Base-by-base conservation (phyloP, 2,888 invertebrate species). In the Sialis fuliginosa region DNA sequence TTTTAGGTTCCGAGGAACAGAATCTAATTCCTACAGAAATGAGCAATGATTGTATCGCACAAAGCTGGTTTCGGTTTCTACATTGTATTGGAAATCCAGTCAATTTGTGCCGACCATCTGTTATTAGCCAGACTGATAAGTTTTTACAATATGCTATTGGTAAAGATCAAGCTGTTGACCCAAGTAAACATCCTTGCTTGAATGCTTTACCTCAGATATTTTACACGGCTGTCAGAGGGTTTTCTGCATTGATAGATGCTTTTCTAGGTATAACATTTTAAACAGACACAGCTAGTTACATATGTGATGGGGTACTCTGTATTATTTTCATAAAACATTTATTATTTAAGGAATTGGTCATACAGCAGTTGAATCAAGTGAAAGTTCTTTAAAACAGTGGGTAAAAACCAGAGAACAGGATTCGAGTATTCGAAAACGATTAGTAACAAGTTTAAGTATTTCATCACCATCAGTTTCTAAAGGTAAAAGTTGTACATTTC, bases 31-130 rank as follows among this genome's bases (percentile, higher is more conserved):
- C 92, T 2, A 62, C 71, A 1, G 82, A 81, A 45, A 93, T 95
- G 86, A 76, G 79, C 40, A 79, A 86, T 50, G 89, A 92, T 61
- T 89, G 90, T 50, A 80, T 95, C 37, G 85, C 89, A 48, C 96
- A 97, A 69, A 84, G 87, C 57, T 96, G 96, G 96, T 96, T 91
- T 66, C 77, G 96, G 50, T 83, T 96, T 59, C 69, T 96, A 50
- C 90, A 95, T 59, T 88, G 90, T 37, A 81, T 96, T 51, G 93
- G 95, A 33, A 93, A 93, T 67, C 96, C 96, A 0, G 91, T 90
- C 1, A 90, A 91, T 56, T 70, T 97, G 50, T 89, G 89, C 56
- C 79, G 86, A 37, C 90, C 91, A 0, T 81, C 86, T 55, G 71
- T 86, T 51, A 72, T 75, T 45, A 74, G 77, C 54, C 79, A 81